Conservation (phyloP, 2,888 invertebrate genomes). For the Leptinotarsa juncta region DNA sequence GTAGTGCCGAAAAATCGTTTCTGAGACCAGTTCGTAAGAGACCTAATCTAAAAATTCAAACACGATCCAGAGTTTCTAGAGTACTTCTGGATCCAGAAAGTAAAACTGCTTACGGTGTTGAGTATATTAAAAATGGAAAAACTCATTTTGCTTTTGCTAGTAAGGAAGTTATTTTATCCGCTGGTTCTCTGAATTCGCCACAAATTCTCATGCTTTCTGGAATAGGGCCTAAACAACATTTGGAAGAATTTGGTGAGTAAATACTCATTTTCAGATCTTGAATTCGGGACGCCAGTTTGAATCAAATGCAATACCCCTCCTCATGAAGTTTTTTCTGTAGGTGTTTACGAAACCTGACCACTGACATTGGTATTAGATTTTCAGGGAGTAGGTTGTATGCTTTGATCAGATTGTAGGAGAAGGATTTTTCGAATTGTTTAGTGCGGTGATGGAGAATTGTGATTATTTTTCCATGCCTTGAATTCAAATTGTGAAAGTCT, state of each 20-base stretch:
- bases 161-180: slow-evolving; percentile 88
- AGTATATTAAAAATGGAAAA: slow-evolving; percentile 70
- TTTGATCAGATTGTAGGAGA: too few species aligned
- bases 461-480: too few species aligned
- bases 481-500: too few species aligned
- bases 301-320: too few species aligned
- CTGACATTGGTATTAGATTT: too few species aligned
- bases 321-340: too few species aligned
- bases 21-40: slow-evolving; percentile 72
- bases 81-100: slow-evolving; percentile 73
- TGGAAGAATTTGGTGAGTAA: background rate
- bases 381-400: too few species aligned
- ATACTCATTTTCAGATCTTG: too few species aligned
- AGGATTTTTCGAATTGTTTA: too few species aligned
- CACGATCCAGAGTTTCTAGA: slow-evolving; percentile 72
- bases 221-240: slow-evolving; percentile 1
- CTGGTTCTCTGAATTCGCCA: slow-evolving; percentile 4
- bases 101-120: slow-evolving; percentile 76
- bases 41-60: slow-evolving; percentile 76
- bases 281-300: too few species aligned
- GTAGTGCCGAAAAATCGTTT: slow-evolving; percentile 76
- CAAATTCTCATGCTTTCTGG: slow-evolving; percentile 15
- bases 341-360: too few species aligned
- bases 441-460: too few species aligned
- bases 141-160: slow-evolving; percentile 68